Conservation (phyloP, 2,113 vertebrate genomes). For the Carassius carassius region DNA sequence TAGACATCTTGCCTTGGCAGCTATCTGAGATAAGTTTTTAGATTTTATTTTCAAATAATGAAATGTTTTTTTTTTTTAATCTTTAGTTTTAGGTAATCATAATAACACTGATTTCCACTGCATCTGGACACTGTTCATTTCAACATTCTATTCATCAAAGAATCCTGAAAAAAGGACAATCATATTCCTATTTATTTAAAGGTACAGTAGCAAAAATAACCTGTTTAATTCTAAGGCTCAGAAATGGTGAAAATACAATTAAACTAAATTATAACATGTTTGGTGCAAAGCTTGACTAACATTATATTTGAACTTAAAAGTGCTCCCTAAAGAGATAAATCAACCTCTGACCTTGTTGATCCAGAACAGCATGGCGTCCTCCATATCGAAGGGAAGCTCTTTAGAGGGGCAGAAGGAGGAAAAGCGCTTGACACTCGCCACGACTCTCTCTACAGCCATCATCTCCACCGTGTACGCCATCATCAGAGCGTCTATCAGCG, state of each 20-base stretch:
- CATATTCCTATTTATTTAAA: too few relatives aligned
- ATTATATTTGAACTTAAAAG: background rate
- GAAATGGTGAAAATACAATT: background rate
- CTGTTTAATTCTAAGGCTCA: too few relatives aligned
- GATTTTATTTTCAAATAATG: too few relatives aligned
- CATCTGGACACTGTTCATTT: too few relatives aligned
- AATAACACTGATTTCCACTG: too few relatives aligned
- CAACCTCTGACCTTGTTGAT: conserved; percentile 82
- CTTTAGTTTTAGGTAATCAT: too few relatives aligned
- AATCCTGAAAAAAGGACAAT: too few relatives aligned
- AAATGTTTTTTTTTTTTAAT: too few relatives aligned
- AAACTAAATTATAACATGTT: background rate
- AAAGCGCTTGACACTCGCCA: conserved; percentile 85
- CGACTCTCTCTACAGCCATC: conserved; percentile 87
- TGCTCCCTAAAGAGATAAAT: background rate
- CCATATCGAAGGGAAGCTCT: conserved; percentile 84
- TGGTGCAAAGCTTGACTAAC: background rate
- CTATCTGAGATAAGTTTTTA: too few relatives aligned
- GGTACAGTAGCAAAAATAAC: too few relatives aligned
- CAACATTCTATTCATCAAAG: too few relatives aligned
- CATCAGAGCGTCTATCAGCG: conserved; percentile 88
- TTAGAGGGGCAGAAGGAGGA: conserved; percentile 86
- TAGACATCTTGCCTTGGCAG: too few relatives aligned
- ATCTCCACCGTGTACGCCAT: conserved; percentile 86
- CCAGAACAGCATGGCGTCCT: conserved; percentile 91